phyloP scores from a whole-genome alignment of 1,140 invertebrate genomes.

The Scaptomyza hsui region DNA sequence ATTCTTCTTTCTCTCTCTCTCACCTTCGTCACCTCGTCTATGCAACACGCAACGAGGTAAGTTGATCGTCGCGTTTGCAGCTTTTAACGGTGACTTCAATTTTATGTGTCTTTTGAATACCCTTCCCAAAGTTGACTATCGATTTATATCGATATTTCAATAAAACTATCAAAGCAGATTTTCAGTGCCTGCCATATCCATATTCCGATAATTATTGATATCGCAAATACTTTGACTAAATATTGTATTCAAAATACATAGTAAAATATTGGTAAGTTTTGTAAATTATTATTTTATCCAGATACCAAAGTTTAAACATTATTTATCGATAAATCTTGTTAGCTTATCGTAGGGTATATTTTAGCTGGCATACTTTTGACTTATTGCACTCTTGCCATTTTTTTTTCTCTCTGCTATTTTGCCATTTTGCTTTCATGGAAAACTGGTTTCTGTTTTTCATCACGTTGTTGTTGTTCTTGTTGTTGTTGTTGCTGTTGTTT shows the following conservation, averaged over 20 bases:
- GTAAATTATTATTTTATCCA: no score
- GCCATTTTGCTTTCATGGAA: slow-evolving; percentile 54
- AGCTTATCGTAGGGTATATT: neutral
- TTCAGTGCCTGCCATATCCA: no score
- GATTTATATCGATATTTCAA: slow-evolving; percentile 1
- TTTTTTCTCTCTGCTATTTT: slow-evolving; percentile 23
- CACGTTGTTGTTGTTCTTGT: slow-evolving; percentile 25
- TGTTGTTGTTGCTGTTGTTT: slow-evolving; percentile 28
- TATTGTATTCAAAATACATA: no score
- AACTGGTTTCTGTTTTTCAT: slow-evolving; percentile 71
- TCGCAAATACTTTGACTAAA: no score
- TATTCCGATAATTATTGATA: no score
- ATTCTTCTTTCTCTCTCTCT: neutral
- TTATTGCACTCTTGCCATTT: neutral
- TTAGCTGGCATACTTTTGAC: neutral
- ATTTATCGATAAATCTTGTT: neutral
- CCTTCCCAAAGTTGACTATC: neutral
- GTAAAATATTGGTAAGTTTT: no score
- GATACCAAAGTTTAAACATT: no score
- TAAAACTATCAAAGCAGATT: no score
- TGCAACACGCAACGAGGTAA: slow-evolving; percentile 41
- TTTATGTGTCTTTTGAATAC: slow-evolving; percentile 30
- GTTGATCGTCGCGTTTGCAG: slow-evolving; percentile 49
- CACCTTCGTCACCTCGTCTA: neutral
- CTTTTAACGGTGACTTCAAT: slow-evolving; percentile 73